Evolutionary conservation across 2,888 invertebrate species (phyloP).

Genomic region (Acanthosoma haemorrhoidale): DNA sequence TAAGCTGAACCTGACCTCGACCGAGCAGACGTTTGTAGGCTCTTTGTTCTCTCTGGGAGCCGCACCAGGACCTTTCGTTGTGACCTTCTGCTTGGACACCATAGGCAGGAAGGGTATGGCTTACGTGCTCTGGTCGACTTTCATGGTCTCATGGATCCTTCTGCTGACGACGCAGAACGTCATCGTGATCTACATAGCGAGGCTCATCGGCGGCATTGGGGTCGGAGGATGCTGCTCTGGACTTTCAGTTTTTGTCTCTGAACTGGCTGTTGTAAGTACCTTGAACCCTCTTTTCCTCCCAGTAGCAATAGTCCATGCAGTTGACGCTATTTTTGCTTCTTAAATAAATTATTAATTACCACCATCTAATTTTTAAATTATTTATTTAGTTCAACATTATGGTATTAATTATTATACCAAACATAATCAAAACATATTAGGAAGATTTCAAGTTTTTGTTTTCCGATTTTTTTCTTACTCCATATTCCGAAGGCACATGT

Average conservation of each 20-base stretch:
- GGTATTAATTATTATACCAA: too few species aligned
- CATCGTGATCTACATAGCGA: constrained; percentile 1
- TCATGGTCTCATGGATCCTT: constrained; percentile 36
- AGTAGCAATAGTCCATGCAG: too few species aligned
- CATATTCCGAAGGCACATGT: too few species aligned
- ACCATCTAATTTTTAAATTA: too few species aligned
- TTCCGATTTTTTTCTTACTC: too few species aligned
- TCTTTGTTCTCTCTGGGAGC: constrained; percentile 35
- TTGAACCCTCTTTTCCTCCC: too few species aligned
- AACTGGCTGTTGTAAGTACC: constrained; percentile 24
- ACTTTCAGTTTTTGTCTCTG: constrained; percentile 2
- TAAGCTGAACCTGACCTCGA: constrained; percentile 27
- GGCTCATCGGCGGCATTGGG: constrained; percentile 27
- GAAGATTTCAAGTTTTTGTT: too few species aligned
- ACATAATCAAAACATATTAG: too few species aligned
- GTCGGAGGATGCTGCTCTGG: constrained; percentile 26
- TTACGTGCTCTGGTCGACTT: constrained; percentile 21
- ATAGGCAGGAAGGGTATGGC: constrained; percentile 37
- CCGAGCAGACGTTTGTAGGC: constrained; percentile 31
- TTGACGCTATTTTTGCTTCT: too few species aligned
- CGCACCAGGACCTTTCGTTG: constrained; percentile 35
- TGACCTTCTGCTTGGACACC: constrained; percentile 37
- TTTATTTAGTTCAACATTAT: too few species aligned
- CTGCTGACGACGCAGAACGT: constrained; percentile 19
- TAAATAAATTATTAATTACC: too few species aligned